A percentile compares a stretch with the other conserved stretches of the same genome.
Conservation (phyloP, 2,888 invertebrate genomes). For the Leucoma salicis region DNA sequence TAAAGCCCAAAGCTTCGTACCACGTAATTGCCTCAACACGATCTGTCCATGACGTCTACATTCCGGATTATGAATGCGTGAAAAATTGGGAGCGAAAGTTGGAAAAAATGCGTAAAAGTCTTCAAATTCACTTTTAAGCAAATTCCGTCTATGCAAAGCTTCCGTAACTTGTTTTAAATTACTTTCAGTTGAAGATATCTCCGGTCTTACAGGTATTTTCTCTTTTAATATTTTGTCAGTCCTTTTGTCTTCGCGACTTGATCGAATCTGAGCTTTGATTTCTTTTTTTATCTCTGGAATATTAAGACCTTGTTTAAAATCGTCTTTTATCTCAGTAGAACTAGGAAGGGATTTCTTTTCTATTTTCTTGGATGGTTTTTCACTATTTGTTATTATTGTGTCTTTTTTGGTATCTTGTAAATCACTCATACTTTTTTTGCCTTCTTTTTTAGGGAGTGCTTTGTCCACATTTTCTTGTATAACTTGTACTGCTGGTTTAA, state of each 20-base stretch:
- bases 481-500: constrained; percentile 9
- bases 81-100: constrained; percentile 86
- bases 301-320: constrained; percentile 28
- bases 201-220: constrained; percentile 36
- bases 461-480: constrained; percentile 27
- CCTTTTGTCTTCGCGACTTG: constrained; percentile 23
- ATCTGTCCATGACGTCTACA: constrained; percentile 87
- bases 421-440: constrained; percentile 16
- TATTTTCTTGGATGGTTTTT: constrained; percentile 18
- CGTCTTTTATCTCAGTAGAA: constrained; percentile 26
- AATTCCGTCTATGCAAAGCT: constrained; percentile 64
- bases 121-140: constrained; percentile 81
- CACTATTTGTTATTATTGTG: constrained; percentile 16
- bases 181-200: constrained; percentile 44
- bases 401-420: constrained; percentile 28
- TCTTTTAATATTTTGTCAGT: constrained; percentile 31
- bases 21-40: constrained; percentile 85
- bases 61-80: constrained; percentile 83
- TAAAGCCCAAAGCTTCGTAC: constrained; percentile 86
- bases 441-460: constrained; percentile 20
- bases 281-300: constrained; percentile 28
- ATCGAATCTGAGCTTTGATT: constrained; percentile 25
- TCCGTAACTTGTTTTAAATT: constrained; percentile 62
- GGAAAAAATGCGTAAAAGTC: constrained; percentile 85
- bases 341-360: constrained; percentile 23